Conservation (phyloP, 2,113 vertebrate genomes). For the Porphyrio hochstetteri region DNA sequence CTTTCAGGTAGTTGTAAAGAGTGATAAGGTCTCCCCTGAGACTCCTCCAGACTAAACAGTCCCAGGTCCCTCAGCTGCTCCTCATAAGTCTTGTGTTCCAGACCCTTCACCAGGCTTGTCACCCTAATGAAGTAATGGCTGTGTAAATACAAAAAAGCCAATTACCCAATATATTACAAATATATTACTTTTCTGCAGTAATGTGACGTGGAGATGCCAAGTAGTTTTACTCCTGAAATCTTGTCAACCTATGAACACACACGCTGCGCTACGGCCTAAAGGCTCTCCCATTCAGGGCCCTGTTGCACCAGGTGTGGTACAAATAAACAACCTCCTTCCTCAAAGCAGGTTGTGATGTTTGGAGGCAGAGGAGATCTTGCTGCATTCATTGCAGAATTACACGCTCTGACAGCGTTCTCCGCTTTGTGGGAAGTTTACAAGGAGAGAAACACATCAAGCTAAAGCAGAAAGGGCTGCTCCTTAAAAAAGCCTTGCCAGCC, state of each 20-base stretch:
- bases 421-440: not conserved
- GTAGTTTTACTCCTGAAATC: not conserved
- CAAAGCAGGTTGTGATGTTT: not conserved
- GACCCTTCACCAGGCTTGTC: too few species aligned
- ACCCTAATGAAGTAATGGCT: not conserved
- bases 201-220: not conserved
- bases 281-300: not conserved
- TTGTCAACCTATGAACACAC: not conserved
- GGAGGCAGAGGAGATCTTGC: not conserved
- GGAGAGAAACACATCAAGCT: not conserved
- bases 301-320: not conserved
- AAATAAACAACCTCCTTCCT: not conserved
- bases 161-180: not conserved
- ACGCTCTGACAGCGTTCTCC: not conserved
- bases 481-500: not conserved
- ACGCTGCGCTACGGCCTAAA: not conserved
- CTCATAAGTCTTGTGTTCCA: too few species aligned
- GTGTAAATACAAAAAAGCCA: not conserved
- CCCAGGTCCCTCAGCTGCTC: too few species aligned
- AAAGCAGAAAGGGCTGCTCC: not conserved
- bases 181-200: not conserved
- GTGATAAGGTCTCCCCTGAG: too few species aligned
- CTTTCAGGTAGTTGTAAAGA: too few species aligned
- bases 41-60: too few species aligned
- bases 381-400: not conserved